phyloP scores from a whole-genome alignment of 2,888 invertebrate species.

The Pammene fasciana region DNA sequence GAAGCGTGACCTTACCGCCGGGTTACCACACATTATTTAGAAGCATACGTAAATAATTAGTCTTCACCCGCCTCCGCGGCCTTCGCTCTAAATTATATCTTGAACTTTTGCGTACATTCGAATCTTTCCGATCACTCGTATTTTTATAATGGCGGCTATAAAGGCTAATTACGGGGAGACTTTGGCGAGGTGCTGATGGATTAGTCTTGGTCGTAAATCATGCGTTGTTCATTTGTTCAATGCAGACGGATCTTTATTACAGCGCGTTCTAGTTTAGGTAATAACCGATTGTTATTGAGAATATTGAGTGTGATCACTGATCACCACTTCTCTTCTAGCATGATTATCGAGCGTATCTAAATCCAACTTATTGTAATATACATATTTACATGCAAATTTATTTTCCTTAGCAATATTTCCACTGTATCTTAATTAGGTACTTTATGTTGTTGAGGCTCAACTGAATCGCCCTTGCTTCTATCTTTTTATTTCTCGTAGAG shows the following conservation, averaged over 20 bases:
- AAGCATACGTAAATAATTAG: slow-evolving; percentile 38
- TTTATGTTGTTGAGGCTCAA: no score
- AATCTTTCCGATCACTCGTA: slow-evolving; percentile 38
- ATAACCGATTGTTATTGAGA: not conserved
- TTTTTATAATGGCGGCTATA: slow-evolving; percentile 30
- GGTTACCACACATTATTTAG: slow-evolving; percentile 40
- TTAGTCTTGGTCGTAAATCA: slow-evolving; percentile 13
- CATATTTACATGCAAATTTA: no score
- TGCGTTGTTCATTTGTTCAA: not conserved
- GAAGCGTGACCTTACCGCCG: slow-evolving; percentile 33
- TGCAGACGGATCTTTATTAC: not conserved
- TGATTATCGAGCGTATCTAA: no score
- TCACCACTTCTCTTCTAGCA: no score
- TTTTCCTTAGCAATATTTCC: no score
- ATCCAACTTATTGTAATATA: no score
- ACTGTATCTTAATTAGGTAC: no score
- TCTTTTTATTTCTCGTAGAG: no score
- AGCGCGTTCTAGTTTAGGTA: slow-evolving; percentile 5
- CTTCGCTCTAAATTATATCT: slow-evolving; percentile 42
- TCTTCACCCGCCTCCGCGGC: slow-evolving; percentile 36
- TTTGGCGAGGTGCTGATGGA: not conserved
- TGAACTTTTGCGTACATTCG: slow-evolving; percentile 40
- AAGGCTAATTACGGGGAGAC: slow-evolving; percentile 27
- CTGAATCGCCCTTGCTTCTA: no score
- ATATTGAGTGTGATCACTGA: no score